Conservation (phyloP, 2,797 vertebrate species). For the Syncerus caffer region DNA sequence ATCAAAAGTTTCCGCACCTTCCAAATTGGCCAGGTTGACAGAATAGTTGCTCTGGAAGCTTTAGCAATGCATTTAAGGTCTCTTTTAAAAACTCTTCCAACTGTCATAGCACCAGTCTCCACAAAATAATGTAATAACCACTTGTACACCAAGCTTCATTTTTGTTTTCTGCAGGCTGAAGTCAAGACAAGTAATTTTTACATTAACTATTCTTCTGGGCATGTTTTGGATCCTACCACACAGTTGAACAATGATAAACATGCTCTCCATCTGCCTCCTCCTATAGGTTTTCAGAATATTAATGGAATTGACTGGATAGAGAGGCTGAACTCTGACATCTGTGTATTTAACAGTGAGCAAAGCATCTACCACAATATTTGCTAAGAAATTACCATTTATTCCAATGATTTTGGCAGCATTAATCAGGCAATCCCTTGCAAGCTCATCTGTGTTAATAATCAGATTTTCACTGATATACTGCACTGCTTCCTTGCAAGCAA, state of each 20-base stretch:
- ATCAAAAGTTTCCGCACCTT: constrained; percentile 97
- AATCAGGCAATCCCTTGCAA: constrained; percentile 93
- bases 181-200: constrained; percentile 96
- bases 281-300: constrained; percentile 96
- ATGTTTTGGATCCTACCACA: constrained; percentile 96
- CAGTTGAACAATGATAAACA: constrained; percentile 94
- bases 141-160: constrained; percentile 98
- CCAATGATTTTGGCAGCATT: constrained; percentile 98
- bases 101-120: constrained; percentile 95
- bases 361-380: constrained; percentile 95
- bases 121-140: constrained; percentile 95
- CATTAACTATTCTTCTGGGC: constrained; percentile 88
- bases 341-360: constrained; percentile 92
- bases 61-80: constrained; percentile 97
- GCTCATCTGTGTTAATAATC: constrained; percentile 94
- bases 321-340: constrained; percentile 90
- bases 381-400: constrained; percentile 94
- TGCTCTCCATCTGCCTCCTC: constrained; percentile 94
- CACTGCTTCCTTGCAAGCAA: constrained; percentile 99
- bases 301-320: constrained; percentile 93
- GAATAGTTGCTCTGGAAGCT: constrained; percentile 92
- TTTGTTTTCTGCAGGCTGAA: constrained; percentile 98
- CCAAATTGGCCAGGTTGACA: constrained; percentile 94
- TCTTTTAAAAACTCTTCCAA: constrained; percentile 94
- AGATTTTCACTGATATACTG: constrained; percentile 98